Percentiles rank a stretch among this genome's conserved stretches.
phyloP scores from a whole-genome alignment of 1,140 invertebrate species.

The Eulimnadia texana region DNA sequence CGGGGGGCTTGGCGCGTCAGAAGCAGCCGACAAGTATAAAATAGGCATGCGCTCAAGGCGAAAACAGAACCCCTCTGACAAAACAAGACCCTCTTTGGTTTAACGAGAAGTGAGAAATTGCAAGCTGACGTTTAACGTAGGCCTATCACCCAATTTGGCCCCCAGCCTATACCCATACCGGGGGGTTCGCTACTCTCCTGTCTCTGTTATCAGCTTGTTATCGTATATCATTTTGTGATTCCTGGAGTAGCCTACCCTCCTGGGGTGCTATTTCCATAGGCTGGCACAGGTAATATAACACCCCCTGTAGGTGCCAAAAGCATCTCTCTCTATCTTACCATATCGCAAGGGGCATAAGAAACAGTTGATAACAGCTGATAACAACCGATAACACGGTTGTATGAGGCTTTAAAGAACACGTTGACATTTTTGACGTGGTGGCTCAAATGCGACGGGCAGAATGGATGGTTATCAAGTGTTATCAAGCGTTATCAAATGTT shows the following conservation, averaged over 20 bases:
- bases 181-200: too few relatives aligned
- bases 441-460: not conserved
- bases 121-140: not conserved
- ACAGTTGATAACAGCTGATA: not conserved
- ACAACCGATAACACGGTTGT: too few relatives aligned
- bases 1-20: too few relatives aligned
- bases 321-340: not conserved
- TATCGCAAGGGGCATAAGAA: not conserved
- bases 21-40: too few relatives aligned
- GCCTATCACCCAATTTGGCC: not conserved
- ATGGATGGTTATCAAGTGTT: not conserved
- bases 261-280: too few relatives aligned
- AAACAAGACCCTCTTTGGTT: not conserved
- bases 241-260: too few relatives aligned
- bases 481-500: too few relatives aligned
- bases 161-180: not conserved
- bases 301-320: not conserved
- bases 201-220: too few relatives aligned
- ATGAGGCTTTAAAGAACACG: too few relatives aligned
- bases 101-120: not conserved
- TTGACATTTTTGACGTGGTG: not conserved
- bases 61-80: not conserved
- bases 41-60: not conserved
- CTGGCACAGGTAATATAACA: not conserved
- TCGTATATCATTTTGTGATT: too few relatives aligned